A percentile compares a stretch with the other conserved stretches of the same genome.
These are phyloP conservation scores for Megaceryle torquata DNA, from an alignment of 2,113 vertebrate genomes.

Conservation along the genomic window DNA sequence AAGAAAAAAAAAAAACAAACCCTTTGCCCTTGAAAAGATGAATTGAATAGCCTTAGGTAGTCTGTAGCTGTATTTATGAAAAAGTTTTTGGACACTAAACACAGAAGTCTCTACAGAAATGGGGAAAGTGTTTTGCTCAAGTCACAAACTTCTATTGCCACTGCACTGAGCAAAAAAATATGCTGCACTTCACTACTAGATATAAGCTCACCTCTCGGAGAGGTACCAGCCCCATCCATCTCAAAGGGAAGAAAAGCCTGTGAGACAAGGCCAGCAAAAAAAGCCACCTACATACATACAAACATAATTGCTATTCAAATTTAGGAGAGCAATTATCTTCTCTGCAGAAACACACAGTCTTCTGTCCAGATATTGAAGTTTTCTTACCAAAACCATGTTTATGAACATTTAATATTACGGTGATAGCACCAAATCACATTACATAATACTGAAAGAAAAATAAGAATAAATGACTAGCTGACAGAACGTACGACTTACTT, in stretches of 20 bases:
- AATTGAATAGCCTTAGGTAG: conserved; percentile 34
- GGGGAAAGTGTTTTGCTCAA: not conserved
- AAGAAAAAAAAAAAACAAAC: not conserved
- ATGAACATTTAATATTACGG: not conserved
- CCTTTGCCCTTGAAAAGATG: conserved; percentile 49
- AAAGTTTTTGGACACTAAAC: conserved; percentile 7
- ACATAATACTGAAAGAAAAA: not conserved
- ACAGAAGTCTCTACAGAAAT: not conserved
- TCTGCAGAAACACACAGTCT: not conserved
- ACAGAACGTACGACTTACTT: not conserved
- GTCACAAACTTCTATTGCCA: conserved; percentile 22
- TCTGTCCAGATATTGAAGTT: not conserved
- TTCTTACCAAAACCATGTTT: not conserved
- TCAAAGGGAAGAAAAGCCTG: not conserved
- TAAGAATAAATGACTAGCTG: fast-evolving
- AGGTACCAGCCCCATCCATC: not conserved
- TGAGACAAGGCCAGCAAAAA: not conserved
- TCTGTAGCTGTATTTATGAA: not conserved
- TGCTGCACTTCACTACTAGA: not conserved
- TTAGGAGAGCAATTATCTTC: not conserved
- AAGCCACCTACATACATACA: not conserved
- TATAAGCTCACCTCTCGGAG: not conserved
- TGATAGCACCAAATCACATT: not conserved
- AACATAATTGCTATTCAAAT: not conserved
- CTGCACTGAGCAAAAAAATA: not conserved